Evolutionary conservation across 2,113 vertebrate genomes (phyloP), one percentile per base, ranked within the genome.

Genomic region (Saccopteryx leptura): DNA sequence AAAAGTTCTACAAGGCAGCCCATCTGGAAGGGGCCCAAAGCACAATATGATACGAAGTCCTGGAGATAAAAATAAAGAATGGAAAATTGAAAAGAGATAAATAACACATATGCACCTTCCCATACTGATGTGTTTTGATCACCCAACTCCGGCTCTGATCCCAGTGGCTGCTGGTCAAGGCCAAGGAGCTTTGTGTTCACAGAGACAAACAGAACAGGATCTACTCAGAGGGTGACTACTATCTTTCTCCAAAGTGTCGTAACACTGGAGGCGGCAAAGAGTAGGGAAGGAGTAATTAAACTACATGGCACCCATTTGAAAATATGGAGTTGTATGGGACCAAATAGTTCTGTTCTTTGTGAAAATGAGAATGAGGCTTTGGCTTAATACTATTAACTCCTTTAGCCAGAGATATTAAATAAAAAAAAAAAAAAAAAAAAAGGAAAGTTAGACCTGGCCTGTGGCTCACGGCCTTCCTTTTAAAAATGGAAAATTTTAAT

Each of bases 11-110:
- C 13, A 54, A 69, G 24, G 68, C 58, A 80, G 24, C 65, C 68
- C 39, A 58, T 74, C 7, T 33, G 11, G 9, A 84, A 81, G 54
- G 54, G 39, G 1, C 18, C 4, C 18, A 96, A n/a, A 72, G 4
- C 7, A 78, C 52, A 84, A 7, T 33, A 78, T 19, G 65, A 78
- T 74, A 79, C 33, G 46, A 78, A 74, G 74, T 68, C 15, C 48
- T 95, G 21, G 9, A 90, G 78, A 75, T 82, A 33, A 80, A 88
- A 93, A 63, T 15, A 80, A 94, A 80, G 48, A 79, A 89, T 61
- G 81, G 78, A 61, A 71, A 46, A 56, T 86, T 86, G 48, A 33
- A 86, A 96, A 81, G 83, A 54, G 46, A 86, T 69, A 63, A 85
- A 69, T 60, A 18, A 96, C 91, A 94, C 75, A 33, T 15, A 2